These are phyloP conservation scores for Piaya cayana DNA, from an alignment of 2,113 vertebrate genomes.

Conservation along the genomic window DNA sequence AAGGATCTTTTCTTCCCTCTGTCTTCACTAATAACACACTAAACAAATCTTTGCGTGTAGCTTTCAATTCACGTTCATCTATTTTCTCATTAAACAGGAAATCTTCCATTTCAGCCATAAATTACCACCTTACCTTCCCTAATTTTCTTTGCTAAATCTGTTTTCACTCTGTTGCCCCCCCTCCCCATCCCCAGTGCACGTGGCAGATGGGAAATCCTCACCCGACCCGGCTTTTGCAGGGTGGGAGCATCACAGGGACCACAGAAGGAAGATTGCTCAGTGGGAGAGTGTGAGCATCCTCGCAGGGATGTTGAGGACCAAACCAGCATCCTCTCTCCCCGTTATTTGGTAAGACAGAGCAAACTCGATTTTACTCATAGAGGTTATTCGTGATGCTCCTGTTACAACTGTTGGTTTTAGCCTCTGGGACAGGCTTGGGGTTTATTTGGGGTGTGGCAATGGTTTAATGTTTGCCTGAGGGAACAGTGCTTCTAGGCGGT, in stretches of 20 bases:
- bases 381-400: neutral
- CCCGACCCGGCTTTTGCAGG: neutral
- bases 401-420: neutral
- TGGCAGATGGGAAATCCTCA: neutral
- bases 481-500: neutral
- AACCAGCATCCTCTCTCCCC: neutral
- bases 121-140: constrained; percentile 2
- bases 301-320: rapidly evolving
- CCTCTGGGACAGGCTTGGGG: neutral
- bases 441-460: neutral
- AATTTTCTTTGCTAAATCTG: neutral
- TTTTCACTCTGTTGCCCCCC: neutral
- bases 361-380: neutral
- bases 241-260: rapidly evolving
- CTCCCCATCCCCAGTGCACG: no score
- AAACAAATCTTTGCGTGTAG: constrained; percentile 57
- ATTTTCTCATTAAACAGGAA: constrained; percentile 47
- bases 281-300: neutral
- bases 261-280: neutral
- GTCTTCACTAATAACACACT: constrained; percentile 38
- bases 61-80: constrained; percentile 35
- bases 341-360: neutral
- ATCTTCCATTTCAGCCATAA: constrained; percentile 29
- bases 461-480: neutral
- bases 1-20: constrained; percentile 44